Conservation (phyloP, 2,797 vertebrate genomes). For the Chloroceryle amazona region DNA sequence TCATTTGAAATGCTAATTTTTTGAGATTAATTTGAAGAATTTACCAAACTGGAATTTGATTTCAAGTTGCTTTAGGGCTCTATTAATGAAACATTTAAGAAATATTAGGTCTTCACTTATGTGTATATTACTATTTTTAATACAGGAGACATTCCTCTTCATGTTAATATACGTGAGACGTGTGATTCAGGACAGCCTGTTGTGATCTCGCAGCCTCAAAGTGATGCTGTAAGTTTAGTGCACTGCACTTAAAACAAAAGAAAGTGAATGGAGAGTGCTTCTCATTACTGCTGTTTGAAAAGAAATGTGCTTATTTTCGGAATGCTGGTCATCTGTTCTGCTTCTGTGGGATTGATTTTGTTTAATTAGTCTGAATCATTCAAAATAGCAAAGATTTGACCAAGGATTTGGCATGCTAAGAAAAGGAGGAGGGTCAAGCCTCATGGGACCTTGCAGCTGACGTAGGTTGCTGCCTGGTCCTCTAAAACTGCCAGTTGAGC, state of each 20-base stretch:
- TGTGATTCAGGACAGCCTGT: constrained; percentile 92
- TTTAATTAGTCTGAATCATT: constrained; percentile 11
- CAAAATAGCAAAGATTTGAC: background rate
- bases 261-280: background rate
- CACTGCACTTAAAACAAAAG: background rate
- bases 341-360: background rate
- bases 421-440: constrained; percentile 9
- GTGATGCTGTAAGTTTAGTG: constrained; percentile 88
- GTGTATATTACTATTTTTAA: background rate
- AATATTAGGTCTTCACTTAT: background rate
- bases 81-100: background rate
- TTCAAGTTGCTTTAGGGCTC: constrained; percentile 10
- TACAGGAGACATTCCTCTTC: constrained; percentile 93
- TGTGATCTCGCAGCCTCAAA: constrained; percentile 91
- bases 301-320: background rate
- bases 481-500: background rate
- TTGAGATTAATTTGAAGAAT: constrained; percentile 14
- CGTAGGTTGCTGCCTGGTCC: too few species aligned
- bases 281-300: background rate
- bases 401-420: background rate
- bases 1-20: constrained; percentile 54
- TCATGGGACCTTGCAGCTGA: background rate
- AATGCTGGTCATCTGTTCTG: background rate
- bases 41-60: background rate
- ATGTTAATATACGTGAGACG: constrained; percentile 92